These are phyloP conservation scores for Acheta domesticus DNA, from an alignment of 2,888 invertebrate genomes.

Conservation along the genomic window DNA sequence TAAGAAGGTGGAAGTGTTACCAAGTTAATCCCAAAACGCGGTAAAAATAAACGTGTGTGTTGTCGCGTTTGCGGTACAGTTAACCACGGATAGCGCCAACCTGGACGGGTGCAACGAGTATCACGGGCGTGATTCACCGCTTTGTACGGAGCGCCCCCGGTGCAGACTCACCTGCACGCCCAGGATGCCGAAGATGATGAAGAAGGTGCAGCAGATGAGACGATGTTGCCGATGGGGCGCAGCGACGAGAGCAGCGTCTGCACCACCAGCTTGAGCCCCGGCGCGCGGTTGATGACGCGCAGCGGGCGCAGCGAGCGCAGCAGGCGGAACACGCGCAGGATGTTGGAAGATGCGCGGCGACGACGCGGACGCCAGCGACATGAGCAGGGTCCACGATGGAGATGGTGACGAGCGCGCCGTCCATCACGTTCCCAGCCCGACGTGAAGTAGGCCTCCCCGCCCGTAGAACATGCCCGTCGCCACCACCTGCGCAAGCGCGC, in stretches of 20 bases:
- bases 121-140: too few relatives aligned
- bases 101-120: too few relatives aligned
- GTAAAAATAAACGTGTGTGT: too few relatives aligned
- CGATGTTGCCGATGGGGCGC: conserved; percentile 98
- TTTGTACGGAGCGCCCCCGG: neutral
- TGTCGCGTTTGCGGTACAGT: too few relatives aligned
- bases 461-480: conserved; percentile 96
- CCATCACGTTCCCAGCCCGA: conserved; percentile 99
- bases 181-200: conserved; percentile 98
- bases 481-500: conserved; percentile 69
- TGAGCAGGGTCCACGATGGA: conserved; percentile 94
- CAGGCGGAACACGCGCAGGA: conserved; percentile 93
- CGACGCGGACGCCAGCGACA: conserved; percentile 88
- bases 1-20: too few relatives aligned
- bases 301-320: conserved; percentile 92
- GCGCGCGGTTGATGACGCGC: conserved; percentile 97
- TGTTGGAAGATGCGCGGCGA: conserved; percentile 97
- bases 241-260: conserved; percentile 96
- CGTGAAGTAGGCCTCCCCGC: conserved; percentile 90
- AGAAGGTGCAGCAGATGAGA: conserved; percentile 99
- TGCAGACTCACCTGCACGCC: conserved; percentile 78
- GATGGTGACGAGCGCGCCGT: conserved; percentile 94
- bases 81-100: too few relatives aligned
- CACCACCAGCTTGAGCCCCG: conserved; percentile 96
- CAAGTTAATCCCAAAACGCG: too few relatives aligned